Conservation (phyloP, 2,113 vertebrate genomes). For the Eonycteris spelaea region DNA sequence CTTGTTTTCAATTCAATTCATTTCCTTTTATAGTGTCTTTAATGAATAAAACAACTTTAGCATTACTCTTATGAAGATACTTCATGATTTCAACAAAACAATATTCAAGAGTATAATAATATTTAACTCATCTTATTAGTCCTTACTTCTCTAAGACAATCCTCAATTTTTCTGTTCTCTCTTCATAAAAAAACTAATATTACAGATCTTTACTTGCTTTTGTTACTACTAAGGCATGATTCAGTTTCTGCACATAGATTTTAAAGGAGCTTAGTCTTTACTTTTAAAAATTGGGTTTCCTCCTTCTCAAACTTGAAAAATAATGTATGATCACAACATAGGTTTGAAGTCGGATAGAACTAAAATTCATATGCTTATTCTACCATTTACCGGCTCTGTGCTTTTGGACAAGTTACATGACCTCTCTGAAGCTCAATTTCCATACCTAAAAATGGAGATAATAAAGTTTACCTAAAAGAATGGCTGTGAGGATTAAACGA, state of each 20-base stretch:
- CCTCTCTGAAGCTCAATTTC: neutral
- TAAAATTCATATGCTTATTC: neutral
- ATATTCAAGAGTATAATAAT: neutral
- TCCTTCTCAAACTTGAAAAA: constrained; percentile 16
- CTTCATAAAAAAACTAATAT: neutral
- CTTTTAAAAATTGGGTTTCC: neutral
- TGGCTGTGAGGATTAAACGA: neutral
- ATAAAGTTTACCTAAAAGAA: neutral
- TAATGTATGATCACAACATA: neutral
- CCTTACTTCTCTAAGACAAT: neutral
- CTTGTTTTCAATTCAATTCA: constrained; percentile 12
- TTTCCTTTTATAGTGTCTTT: neutral
- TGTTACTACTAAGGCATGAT: neutral
- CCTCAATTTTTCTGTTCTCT: neutral
- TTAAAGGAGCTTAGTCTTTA: neutral
- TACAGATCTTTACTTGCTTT: constrained; percentile 1
- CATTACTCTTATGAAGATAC: neutral
- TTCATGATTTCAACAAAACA: neutral
- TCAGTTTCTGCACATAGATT: neutral
- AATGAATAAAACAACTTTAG: neutral
- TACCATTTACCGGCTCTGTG: neutral
- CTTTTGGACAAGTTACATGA: neutral
- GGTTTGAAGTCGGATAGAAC: neutral
- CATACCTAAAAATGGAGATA: neutral
- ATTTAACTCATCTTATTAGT: neutral